phyloP scores from a whole-genome alignment of 2,113 vertebrate genomes.

The Mellivora capensis region DNA sequence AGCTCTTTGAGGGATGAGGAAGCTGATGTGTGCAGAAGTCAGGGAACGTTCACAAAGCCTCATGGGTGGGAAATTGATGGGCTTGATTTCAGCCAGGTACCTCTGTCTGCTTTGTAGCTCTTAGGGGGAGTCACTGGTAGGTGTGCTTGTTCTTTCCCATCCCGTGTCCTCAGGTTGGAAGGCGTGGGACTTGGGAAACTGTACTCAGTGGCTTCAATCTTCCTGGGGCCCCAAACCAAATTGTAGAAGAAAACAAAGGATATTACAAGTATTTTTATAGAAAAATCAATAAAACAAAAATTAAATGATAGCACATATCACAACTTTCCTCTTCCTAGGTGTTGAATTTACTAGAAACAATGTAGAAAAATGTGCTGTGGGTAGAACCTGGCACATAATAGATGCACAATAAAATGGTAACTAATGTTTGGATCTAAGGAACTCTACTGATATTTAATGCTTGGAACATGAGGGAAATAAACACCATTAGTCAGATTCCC shows the following conservation, averaged over 20 bases:
- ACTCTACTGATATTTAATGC: neutral
- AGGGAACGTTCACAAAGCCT: neutral
- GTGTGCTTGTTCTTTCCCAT: neutral
- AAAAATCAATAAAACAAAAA: neutral
- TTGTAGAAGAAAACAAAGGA: neutral
- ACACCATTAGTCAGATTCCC: neutral
- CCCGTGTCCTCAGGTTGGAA: neutral
- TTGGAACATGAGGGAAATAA: neutral
- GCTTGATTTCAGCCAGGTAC: neutral
- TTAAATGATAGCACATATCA: accelerated
- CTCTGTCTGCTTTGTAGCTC: too few relatives aligned
- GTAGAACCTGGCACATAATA: neutral
- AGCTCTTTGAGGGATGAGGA: accelerated
- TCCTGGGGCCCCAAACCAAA: neutral
- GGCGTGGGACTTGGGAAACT: neutral
- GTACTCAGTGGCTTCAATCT: neutral
- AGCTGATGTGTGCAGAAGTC: neutral
- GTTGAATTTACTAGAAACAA: neutral
- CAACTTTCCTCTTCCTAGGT: neutral
- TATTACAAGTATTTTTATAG: neutral
- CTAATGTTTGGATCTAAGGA: neutral
- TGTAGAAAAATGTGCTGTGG: neutral
- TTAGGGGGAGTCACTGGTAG: neutral
- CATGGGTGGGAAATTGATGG: neutral
- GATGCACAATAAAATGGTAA: neutral